A percentile compares a stretch with the other conserved stretches of the same genome.
These are phyloP conservation scores for Eumaeus atala DNA, from an alignment of 1,140 invertebrate genomes.

Conservation along the genomic window DNA sequence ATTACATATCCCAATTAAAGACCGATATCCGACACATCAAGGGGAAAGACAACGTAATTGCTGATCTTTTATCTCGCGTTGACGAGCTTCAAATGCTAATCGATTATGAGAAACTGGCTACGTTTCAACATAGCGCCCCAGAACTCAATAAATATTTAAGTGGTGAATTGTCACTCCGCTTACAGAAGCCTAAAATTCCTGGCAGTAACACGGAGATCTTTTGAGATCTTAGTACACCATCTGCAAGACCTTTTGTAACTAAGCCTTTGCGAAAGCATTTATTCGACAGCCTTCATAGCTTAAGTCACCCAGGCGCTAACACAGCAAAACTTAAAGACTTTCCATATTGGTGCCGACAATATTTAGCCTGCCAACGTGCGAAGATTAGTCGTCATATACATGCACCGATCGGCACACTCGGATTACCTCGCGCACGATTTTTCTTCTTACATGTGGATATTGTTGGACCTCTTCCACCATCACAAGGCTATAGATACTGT, in stretches of 20 bases:
- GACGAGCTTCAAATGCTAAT: neutral
- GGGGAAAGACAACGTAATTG: constrained; percentile 5
- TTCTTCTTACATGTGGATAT: constrained; percentile 1
- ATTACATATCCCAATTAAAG: constrained; percentile 4
- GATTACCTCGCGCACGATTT: constrained; percentile 11
- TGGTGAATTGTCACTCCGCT: constrained; percentile 4
- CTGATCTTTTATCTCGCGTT: neutral
- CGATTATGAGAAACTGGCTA: neutral
- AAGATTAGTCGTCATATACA: constrained; percentile 15
- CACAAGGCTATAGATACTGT: constrained; percentile 12
- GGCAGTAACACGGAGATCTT: neutral
- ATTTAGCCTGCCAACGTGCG: constrained; percentile 15
- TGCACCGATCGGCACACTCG: constrained; percentile 11
- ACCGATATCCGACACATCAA: constrained; percentile 1
- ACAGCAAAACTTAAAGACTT: constrained; percentile 1
- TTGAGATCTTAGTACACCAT: constrained; percentile 13
- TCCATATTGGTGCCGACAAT: constrained; percentile 10
- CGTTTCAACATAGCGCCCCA: neutral
- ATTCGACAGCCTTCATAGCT: constrained; percentile 14
- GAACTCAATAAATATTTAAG: neutral
- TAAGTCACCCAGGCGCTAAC: constrained; percentile 15
- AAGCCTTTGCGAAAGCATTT: constrained; percentile 6
- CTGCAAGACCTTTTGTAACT: constrained; percentile 10
- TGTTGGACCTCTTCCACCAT: constrained; percentile 5
- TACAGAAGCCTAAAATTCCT: constrained; percentile 7